Evolutionary conservation across 2,113 vertebrate species (phyloP).

Genomic region (Tyto alba): DNA sequence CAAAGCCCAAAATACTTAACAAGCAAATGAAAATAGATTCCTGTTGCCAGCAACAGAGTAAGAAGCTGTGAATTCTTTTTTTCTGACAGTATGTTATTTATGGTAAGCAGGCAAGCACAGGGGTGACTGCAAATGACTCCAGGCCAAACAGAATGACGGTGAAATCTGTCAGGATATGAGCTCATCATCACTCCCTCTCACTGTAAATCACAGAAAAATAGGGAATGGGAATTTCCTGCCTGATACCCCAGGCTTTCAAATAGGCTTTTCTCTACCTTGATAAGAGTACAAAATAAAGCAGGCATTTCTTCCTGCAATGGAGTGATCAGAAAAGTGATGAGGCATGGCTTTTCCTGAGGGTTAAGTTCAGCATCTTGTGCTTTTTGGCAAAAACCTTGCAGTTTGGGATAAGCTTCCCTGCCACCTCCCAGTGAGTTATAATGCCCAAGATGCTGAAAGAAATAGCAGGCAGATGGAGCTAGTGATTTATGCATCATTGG

Average conservation of each 20-base stretch:
- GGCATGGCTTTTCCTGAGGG: neutral
- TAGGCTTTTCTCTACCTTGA: neutral
- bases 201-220: neutral
- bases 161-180: neutral
- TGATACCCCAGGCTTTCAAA: neutral
- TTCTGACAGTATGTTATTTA: neutral
- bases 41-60: neutral
- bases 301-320: neutral
- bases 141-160: neutral
- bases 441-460: neutral
- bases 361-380: neutral
- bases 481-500: neutral
- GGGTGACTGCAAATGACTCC: neutral
- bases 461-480: constrained; percentile 47
- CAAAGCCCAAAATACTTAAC: neutral
- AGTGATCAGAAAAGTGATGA: neutral
- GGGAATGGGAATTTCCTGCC: neutral
- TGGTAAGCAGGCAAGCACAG: neutral
- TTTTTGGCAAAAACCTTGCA: neutral
- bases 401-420: neutral
- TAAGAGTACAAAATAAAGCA: neutral
- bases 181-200: neutral
- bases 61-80: neutral
- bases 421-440: neutral
- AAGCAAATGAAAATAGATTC: neutral